Conservation (phyloP, 2,797 vertebrate genomes). For the Parotocinclus haroldoi region DNA sequence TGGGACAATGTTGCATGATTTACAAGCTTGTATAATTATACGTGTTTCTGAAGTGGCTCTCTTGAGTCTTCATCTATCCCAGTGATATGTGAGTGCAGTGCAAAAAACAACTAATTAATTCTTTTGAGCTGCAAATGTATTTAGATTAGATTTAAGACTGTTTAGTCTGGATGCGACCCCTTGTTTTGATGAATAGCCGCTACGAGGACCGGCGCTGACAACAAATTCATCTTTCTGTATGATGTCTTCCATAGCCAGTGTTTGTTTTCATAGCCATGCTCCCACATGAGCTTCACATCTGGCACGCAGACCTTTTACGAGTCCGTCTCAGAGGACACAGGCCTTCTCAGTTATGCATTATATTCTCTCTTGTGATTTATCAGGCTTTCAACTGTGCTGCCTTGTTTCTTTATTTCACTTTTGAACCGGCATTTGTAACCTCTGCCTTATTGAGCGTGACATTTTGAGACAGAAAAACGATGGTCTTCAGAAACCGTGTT, state of each 20-base stretch:
- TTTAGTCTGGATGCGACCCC: conserved; percentile 25
- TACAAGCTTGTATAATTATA: too few species aligned
- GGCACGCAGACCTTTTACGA: conserved; percentile 30
- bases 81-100: not conserved
- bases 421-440: not conserved
- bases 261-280: conserved; percentile 21
- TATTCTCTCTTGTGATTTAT: conserved; percentile 15
- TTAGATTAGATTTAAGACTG: conserved; percentile 29
- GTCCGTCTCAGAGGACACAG: conserved; percentile 8
- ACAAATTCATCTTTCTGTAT: conserved; percentile 37
- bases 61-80: too few species aligned
- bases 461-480: conserved; percentile 1
- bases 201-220: conserved; percentile 28
- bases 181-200: conserved; percentile 23
- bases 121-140: conserved; percentile 7
- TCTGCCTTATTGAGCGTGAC: conserved; percentile 19
- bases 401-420: not conserved
- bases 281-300: conserved; percentile 39
- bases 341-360: conserved; percentile 12
- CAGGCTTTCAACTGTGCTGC: conserved; percentile 2
- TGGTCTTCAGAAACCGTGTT: not conserved
- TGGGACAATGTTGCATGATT: too few species aligned
- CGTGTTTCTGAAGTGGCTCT: too few species aligned
- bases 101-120: not conserved
- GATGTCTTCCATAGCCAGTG: conserved; percentile 17